Evolutionary conservation across 2,113 vertebrate genomes (phyloP), one percentile per base, ranked within the genome.

Genomic region (Sapayoa aenigma): DNA sequence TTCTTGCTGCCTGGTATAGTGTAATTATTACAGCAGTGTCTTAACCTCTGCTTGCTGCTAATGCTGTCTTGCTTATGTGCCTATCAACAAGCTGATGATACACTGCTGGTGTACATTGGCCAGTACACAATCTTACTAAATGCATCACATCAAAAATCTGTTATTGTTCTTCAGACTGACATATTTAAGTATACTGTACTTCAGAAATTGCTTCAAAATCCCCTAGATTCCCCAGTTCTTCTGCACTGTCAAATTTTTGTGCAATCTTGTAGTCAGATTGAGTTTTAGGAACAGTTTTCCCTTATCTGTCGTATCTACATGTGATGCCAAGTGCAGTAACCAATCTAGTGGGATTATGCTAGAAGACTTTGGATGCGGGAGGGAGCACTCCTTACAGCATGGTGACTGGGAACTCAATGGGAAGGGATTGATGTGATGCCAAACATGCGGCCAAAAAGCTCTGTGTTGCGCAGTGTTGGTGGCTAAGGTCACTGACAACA

Each of bases 371-470:
- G 25, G 0, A 1, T 31, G 9, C 30, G 44, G 33, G 39, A 59
- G 87, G 30, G 17, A 65, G 12, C 5, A 11, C 55, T 91, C 24
- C 8, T 41, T 56, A 23, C 24, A n/a, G 31, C 2, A 0, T 0
- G 0, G 25, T 20, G 21, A 21, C 35, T 7, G 33, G 21, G 22
- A 84, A 3, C 16, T 58, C 69, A 31, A 1, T 11, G 33, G 65
- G 47, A 31, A 82, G 27, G 16, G 37, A 28, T 2, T 55, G 35
- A 37, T 0, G 0, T 3, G 2, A 1, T 50, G 31, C n/a, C 56
- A 68, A 82, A 46, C 22, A 12, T 0, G 2, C 8, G 49, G 37
- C 46, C 2, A 2, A 49, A n/a, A 28, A 30, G 0, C 42, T n/a
- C 15, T 6, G 7, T 4, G 5, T 24, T 39, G 21, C 0, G 1